Base-by-base conservation (phyloP, 2,888 invertebrate genomes). In the Nephrocerus scutellatus region DNA sequence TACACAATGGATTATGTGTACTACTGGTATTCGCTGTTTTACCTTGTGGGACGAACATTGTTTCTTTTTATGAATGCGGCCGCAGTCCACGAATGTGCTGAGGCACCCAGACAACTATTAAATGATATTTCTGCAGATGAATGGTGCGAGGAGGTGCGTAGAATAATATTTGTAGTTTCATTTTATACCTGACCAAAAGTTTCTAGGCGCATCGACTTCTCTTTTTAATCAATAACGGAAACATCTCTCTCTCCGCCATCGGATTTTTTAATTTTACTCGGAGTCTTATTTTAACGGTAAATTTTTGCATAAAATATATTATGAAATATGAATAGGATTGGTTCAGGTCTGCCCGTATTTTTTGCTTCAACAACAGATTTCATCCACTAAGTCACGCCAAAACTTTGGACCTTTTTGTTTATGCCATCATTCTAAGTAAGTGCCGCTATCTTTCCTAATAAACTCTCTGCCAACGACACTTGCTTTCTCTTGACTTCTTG, bases 181-280 rank as follows among this genome's bases (percentile, higher is more conserved):
- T 15, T 8, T n/a, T 32, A 3, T n/a, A 2, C n/a, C 18, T 15
- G 15, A 14, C 13, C 18, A 24, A 6, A 15, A 10, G 13, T 16
- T 36, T 9, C 7, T 12, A 45, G 45, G 40, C 43, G 21, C 36
- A 23, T 35, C 15, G 44, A 31, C 31, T 40, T 29, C 19, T 43
- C 14, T 46, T 28, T 22, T 32, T 43, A 41, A 46, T 46, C 23
- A 46, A 46, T 14, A 43, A 40, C 7, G 31, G 24, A 7, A 36
- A 35, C 4, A 43, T 46, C n/a, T 37, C 46, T 5, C 13, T 46
- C 8, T 33, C 46, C 2, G 43, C 40, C 10, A 46, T 43, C 43
- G 46, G 46, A 4, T 44, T 46, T 36, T 46, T 37, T 5, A 43
- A 39, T 37, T 36, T 46, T 8, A 46, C 43, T 12, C 43, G 44